Conservation (phyloP, 2,113 vertebrate species). For the Maccullochella peelii region DNA sequence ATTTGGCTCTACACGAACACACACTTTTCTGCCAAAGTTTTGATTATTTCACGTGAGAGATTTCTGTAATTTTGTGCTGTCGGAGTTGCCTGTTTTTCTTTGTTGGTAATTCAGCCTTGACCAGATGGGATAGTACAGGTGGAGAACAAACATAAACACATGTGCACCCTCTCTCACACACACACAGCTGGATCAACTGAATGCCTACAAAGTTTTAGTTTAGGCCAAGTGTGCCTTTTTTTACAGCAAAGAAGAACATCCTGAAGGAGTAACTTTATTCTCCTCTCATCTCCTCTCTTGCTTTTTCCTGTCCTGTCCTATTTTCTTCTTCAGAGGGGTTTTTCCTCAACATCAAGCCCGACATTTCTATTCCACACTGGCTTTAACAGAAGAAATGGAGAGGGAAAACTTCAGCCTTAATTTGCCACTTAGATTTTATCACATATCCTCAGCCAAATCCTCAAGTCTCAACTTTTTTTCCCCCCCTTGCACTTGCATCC, state of each 20-base stretch:
- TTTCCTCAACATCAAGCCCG: constrained; percentile 6
- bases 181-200: background rate
- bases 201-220: background rate
- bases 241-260: constrained; percentile 1
- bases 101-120: background rate
- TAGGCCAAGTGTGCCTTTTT: background rate
- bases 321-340: constrained; percentile 23
- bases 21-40: background rate
- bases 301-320: constrained; percentile 20
- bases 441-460: constrained; percentile 43
- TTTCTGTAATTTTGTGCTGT: background rate
- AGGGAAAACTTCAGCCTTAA: constrained; percentile 48
- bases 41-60: background rate
- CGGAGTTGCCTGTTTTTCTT: background rate
- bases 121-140: background rate
- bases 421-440: constrained; percentile 50
- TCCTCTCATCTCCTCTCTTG: background rate
- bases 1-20: too few relatives aligned
- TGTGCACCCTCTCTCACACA: background rate
- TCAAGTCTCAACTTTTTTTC: background rate
- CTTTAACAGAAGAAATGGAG: constrained; percentile 31
- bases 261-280: constrained; percentile 20
- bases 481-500: background rate
- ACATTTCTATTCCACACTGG: constrained; percentile 14
- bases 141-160: background rate